Evolutionary conservation across 2,888 invertebrate species (phyloP), one percentile per base, ranked within the genome.

Genomic region (Polyommatus icarus): DNA sequence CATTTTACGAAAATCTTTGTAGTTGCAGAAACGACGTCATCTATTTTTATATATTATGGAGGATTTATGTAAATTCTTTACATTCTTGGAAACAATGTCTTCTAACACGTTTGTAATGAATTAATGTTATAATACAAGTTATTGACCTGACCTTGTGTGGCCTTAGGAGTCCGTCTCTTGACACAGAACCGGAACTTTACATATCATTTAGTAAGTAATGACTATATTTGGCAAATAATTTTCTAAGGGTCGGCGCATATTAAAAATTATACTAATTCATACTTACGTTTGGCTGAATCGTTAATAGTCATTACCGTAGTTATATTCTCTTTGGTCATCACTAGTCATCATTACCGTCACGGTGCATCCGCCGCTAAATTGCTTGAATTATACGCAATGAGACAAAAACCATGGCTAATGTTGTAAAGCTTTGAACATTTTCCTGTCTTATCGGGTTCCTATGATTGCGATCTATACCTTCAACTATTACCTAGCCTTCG

Each of bases 141-240:
- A 59, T 59, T 20, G 59, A 61, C 61, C 61, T 61, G 24, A 61
- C 61, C 61, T 61, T 61, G 61, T 24, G 10, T 61, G 61, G 61
- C 61, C 61, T 61, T 61, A 8, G 10, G 5, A 61, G 24, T 61
- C 61, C 24, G 24, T 61, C 61, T 8, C 12, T 59, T 24, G 61
- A 61, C 12, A 20, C 12, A 61, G 20, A 61, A 61, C 61, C 61
- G 24, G 61, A 61, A 61, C 61, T 61, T 24, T 0, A 24, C 20
- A 24, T 20, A 10, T 24, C 8, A 24, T 24, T 61, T 61, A 24
- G 24, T 24, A 61, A 20, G 54, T 54, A 54, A 18, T 15, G 50
- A 50, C 4, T 54, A 54, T 54, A 54, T 46, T 46, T 46, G 46
- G 10, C 10, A 46, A 46, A 46, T 46, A 12, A 10, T 10, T 10